phyloP scores from a whole-genome alignment of 2,888 invertebrate genomes.

The Hypolimnas misippus region DNA sequence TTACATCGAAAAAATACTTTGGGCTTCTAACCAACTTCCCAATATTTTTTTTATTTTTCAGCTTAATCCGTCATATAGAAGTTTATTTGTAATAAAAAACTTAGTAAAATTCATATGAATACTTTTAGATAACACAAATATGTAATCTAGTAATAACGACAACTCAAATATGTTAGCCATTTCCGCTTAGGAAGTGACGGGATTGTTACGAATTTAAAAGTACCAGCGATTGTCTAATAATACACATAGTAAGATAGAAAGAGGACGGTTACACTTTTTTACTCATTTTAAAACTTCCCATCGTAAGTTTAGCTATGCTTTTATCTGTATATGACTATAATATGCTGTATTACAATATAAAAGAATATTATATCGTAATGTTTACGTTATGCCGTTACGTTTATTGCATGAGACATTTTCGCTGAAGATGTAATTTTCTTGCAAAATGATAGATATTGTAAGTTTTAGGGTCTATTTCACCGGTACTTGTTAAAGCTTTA shows the following conservation, averaged over 20 bases:
- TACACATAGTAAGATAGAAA: neutral
- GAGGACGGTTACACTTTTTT: neutral
- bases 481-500: too few species aligned
- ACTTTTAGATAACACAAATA: neutral
- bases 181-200: slow-evolving; percentile 61
- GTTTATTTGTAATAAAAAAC: neutral
- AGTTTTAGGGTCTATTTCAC: too few species aligned
- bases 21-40: too few species aligned
- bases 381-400: too few species aligned
- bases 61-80: too few species aligned
- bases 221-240: slow-evolving; percentile 17
- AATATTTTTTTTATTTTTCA: too few species aligned
- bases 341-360: too few species aligned
- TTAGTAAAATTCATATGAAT: neutral
- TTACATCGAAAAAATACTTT: too few species aligned
- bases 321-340: neutral
- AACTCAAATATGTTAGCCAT: slow-evolving; percentile 47
- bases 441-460: too few species aligned
- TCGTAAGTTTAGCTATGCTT: neutral
- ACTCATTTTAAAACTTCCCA: neutral
- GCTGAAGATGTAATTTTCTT: too few species aligned
- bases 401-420: too few species aligned
- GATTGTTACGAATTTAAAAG: slow-evolving; percentile 16
- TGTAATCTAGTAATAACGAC: neutral
- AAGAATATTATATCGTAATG: too few species aligned